Conservation (phyloP, 1,140 invertebrate species). For the Dendrolimus kikuchii region DNA sequence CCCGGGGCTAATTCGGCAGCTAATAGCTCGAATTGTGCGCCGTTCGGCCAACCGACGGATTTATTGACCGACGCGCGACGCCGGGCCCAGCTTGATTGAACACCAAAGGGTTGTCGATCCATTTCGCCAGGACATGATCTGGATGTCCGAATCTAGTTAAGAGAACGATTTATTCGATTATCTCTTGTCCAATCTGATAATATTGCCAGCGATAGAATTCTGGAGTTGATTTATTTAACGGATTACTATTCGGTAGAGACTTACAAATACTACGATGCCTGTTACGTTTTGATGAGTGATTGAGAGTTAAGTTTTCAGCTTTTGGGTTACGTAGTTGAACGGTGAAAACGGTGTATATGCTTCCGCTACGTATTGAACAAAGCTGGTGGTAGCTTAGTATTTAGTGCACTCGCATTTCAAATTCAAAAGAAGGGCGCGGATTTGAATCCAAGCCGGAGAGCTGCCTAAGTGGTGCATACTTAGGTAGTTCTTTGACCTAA, state of each 20-base stretch:
- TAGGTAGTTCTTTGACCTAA: too few relatives aligned
- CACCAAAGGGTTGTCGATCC: constrained; percentile 16
- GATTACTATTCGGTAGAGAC: too few relatives aligned
- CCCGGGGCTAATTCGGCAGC: constrained; percentile 30
- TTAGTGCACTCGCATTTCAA: too few relatives aligned
- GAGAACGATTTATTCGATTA: constrained; percentile 7
- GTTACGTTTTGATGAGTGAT: neutral
- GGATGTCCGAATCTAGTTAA: constrained; percentile 13
- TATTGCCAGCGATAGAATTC: too few relatives aligned
- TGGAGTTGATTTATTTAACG: too few relatives aligned
- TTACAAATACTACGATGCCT: neutral
- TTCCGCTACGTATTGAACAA: too few relatives aligned
- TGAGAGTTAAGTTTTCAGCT: neutral
- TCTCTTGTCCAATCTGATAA: constrained; percentile 2
- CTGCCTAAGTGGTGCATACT: too few relatives aligned
- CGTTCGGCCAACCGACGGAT: constrained; percentile 12
- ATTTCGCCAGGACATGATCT: constrained; percentile 8
- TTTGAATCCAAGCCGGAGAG: too few relatives aligned
- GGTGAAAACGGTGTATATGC: too few relatives aligned
- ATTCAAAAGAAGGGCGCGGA: too few relatives aligned
- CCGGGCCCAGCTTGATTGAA: constrained; percentile 16
- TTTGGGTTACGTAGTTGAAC: too few relatives aligned
- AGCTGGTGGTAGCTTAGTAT: too few relatives aligned
- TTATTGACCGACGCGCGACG: constrained; percentile 24
- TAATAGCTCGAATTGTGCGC: constrained; percentile 36